Conservation (phyloP, 2,888 invertebrate species). For the Oligia strigilis region DNA sequence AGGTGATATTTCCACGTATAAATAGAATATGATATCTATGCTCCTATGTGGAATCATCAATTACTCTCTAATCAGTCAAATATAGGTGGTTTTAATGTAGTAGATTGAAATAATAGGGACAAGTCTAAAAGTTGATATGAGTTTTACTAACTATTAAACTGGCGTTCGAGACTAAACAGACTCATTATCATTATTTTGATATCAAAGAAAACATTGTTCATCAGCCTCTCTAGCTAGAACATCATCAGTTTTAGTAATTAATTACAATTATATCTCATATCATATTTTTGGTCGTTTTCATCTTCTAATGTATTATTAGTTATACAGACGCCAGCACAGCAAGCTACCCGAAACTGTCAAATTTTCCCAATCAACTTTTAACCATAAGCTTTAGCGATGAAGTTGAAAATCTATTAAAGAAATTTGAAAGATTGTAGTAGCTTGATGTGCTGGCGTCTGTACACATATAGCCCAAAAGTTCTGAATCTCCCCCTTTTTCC, state of each 20-base stretch:
- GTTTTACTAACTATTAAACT: neutral
- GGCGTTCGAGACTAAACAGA: neutral
- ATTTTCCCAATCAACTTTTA: too few relatives aligned
- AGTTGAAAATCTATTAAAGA: too few relatives aligned
- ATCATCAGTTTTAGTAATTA: neutral
- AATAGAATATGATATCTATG: neutral
- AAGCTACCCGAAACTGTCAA: too few relatives aligned
- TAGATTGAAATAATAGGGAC: neutral
- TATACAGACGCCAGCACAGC: too few relatives aligned
- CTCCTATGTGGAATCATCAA: neutral
- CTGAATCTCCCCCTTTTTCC: neutral
- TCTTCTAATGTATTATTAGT: neutral
- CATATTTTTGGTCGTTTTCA: neutral
- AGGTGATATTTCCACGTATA: neutral
- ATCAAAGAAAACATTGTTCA: neutral
- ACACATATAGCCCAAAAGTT: neutral
- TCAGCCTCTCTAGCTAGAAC: neutral
- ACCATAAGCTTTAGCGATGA: too few relatives aligned
- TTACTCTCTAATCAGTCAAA: neutral
- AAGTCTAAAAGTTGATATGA: neutral
- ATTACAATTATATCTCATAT: constrained; percentile 3
- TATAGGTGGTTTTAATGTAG: neutral
- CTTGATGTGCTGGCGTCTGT: too few relatives aligned
- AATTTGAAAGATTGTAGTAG: too few relatives aligned
- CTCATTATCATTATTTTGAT: too few relatives aligned